A percentile compares a stretch with the other conserved stretches of the same genome.
Conservation (phyloP, 23 tunicate species). For the Phallusia fumigata region DNA sequence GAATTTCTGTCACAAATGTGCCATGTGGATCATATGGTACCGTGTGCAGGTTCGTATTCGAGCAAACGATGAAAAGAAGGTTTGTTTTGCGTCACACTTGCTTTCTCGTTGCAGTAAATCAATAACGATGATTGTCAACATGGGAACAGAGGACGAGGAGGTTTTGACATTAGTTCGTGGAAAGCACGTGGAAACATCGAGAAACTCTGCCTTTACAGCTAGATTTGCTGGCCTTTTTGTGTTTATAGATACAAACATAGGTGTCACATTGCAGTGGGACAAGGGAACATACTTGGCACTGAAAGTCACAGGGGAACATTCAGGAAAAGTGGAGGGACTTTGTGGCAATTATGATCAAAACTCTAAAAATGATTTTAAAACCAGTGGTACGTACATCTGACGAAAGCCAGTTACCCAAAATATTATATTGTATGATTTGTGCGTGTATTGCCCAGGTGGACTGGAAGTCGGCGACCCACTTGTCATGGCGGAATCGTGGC, state of each 20-base stretch:
- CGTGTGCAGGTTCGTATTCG: conserved; percentile 76
- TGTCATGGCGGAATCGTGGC: conserved; percentile 91
- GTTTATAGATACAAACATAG: conserved; percentile 93
- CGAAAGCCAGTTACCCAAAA: no score
- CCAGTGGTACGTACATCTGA: conserved; percentile 54
- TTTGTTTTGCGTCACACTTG: not conserved
- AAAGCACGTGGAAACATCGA: conserved; percentile 79
- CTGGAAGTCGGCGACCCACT: conserved; percentile 75
- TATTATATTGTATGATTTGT: not conserved
- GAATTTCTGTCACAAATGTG: conserved; percentile 72
- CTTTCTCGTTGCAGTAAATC: conserved; percentile 62
- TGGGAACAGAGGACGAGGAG: conserved; percentile 83
- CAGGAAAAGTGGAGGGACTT: conserved; percentile 97
- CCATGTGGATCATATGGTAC: conserved; percentile 98
- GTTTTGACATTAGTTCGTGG: conserved; percentile 79
- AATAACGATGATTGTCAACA: conserved; percentile 75
- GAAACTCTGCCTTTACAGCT: conserved; percentile 75
- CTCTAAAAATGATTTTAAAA: conserved; percentile 84
- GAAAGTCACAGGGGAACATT: conserved; percentile 80
- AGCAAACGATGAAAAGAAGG: not conserved
- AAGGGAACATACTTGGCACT: conserved; percentile 93
- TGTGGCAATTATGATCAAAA: conserved; percentile 98
- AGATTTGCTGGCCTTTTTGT: conserved; percentile 95
- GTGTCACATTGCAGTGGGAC: conserved; percentile 99
- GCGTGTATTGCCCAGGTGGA: conserved; percentile 42